phyloP scores from a whole-genome alignment of 2,113 vertebrate species.

The Reinhardtius hippoglossoides region DNA sequence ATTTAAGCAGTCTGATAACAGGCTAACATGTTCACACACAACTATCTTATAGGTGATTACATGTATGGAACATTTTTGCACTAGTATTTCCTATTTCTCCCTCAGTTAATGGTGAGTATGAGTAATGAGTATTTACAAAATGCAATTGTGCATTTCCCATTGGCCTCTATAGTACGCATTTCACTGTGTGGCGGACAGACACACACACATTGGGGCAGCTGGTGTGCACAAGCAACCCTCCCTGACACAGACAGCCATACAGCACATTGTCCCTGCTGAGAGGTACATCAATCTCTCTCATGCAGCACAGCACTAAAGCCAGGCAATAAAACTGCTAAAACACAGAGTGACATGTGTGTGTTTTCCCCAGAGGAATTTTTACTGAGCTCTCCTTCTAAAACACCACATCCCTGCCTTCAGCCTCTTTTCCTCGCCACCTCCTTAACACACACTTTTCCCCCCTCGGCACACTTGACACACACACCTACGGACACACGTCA shows the following conservation, averaged over 20 bases:
- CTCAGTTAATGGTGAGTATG: too few species aligned
- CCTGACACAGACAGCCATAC: constrained; percentile 55
- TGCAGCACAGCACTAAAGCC: constrained; percentile 71
- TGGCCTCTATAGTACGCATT: neutral
- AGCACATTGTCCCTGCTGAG: constrained; percentile 69
- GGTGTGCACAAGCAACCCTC: constrained; percentile 40
- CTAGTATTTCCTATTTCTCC: neutral
- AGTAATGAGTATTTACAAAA: too few species aligned
- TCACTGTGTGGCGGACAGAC: constrained; percentile 4
- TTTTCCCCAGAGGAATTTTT: constrained; percentile 72
- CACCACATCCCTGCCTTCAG: constrained; percentile 50
- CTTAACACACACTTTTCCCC: constrained; percentile 33
- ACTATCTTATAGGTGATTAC: neutral
- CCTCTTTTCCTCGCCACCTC: constrained; percentile 48
- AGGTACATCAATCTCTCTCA: constrained; percentile 79
- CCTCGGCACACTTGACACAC: neutral
- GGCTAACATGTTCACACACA: too few species aligned
- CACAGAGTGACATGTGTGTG: constrained; percentile 68
- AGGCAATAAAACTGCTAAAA: constrained; percentile 77
- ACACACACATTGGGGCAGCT: constrained; percentile 38
- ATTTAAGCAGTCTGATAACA: too few species aligned
- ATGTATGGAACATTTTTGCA: neutral
- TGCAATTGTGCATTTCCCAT: too few species aligned
- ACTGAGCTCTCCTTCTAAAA: constrained; percentile 70
- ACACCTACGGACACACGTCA: constrained; percentile 42